phyloP scores from a whole-genome alignment of 2,797 vertebrate species.

The Tadarida brasiliensis region DNA sequence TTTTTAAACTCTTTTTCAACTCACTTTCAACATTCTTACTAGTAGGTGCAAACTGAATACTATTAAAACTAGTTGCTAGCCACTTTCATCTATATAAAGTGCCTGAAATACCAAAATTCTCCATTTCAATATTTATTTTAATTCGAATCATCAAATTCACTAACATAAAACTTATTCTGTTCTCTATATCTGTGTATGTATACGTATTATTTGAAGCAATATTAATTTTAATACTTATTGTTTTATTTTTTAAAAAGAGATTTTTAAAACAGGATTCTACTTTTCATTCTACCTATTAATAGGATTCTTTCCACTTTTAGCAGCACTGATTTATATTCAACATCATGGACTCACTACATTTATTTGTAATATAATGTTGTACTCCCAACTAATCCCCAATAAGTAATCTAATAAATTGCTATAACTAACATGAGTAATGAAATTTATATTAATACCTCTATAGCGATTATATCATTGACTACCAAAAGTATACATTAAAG shows the following conservation, averaged over 20 bases:
- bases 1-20: not conserved
- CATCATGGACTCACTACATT: not conserved
- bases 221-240: not conserved
- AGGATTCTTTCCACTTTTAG: not conserved
- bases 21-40: not conserved
- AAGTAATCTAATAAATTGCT: conserved; percentile 28
- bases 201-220: not conserved
- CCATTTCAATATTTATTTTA: conserved; percentile 1
- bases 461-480: not conserved
- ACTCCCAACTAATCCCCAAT: not conserved
- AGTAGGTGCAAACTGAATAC: not conserved
- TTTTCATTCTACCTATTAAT: not conserved
- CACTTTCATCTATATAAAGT: not conserved
- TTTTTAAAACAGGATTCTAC: not conserved
- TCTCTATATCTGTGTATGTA: not conserved
- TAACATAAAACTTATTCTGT: not conserved
- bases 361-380: not conserved
- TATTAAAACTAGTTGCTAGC: not conserved
- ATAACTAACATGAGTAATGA: not conserved
- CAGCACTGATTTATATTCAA: not conserved
- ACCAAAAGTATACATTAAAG: not conserved
- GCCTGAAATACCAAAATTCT: not conserved
- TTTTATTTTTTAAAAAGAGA: not conserved
- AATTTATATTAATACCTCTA: not conserved
- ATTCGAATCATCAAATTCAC: not conserved